Base-by-base conservation (phyloP, 2,888 invertebrate species). In the Heterodera filipjevi region DNA sequence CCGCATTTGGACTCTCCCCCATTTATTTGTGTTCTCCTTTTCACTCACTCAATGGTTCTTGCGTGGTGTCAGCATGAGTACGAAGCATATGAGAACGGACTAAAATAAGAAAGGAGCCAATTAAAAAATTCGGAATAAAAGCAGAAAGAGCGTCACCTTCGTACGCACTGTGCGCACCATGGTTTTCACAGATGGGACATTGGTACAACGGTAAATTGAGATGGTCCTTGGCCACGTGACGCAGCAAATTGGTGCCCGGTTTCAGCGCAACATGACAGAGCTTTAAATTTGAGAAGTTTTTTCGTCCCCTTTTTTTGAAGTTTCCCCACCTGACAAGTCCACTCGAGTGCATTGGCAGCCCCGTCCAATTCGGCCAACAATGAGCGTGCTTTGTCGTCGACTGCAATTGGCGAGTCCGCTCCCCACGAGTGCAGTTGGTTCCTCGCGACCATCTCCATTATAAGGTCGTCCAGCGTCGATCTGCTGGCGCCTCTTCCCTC, bases 151-250 rank as follows among this genome's bases (percentile, higher is more conserved):
- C 35, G 32, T 46, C 30, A 75, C 71, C 80, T 66, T 83, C 84
- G 64, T 81, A 85, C 19, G 82, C 81, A 75, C 83, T 84, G 12
- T 84, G 82, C 2, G 79, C 81, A n/a, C 77, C 77, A 64, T 81
- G 80, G 79, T 75, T 85, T 77, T 82, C 84, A 80, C 82, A 85
- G 3, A 84, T 81, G 71, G 81, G 83, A 78, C 83, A 85, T 79
- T 81, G 82, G 81, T 81, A 84, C 70, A 85, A 82, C 76, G 83
- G 82, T 39, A 80, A 89, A 84, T 80, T 87, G 87, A 84, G 85
- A 84, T 78, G 89, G 75, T 84, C 85, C 91, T 83, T 85, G 77
- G 85, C 85, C 59, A 85, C 85, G 78, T 85, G 85, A 14, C 84
- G 79, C 49, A 85, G 80, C 77, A 85, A 85, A 70, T 85, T 85